Conservation (phyloP, 64 coral and sea anemone species). For the Montipora capricornis region DNA sequence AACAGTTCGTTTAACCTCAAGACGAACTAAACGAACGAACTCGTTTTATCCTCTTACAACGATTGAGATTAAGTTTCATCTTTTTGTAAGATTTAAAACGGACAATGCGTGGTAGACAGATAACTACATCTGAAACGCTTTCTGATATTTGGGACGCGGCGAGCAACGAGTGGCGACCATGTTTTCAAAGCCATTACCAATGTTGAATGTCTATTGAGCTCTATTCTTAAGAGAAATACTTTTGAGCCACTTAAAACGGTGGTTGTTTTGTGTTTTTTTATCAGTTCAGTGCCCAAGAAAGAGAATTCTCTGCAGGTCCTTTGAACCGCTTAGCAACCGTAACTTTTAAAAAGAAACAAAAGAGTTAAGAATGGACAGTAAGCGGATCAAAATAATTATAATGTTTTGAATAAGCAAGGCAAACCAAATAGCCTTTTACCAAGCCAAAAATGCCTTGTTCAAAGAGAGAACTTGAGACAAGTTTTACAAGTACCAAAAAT, state of each 20-base stretch:
- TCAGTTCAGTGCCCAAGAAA: neutral
- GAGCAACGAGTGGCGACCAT: too few relatives aligned
- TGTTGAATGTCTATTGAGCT: neutral
- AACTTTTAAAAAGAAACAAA: constrained; percentile 3
- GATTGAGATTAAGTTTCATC: too few relatives aligned
- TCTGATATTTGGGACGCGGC: too few relatives aligned
- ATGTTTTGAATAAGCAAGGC: neutral
- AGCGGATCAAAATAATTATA: constrained; percentile 29
- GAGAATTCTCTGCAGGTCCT: constrained; percentile 27
- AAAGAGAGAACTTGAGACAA: neutral
- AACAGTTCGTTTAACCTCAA: neutral
- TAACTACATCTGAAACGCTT: too few relatives aligned
- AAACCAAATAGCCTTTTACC: neutral
- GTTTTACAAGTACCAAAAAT: neutral
- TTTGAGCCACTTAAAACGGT: constrained; percentile 9
- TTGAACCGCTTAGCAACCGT: constrained; percentile 11
- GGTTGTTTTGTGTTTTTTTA: neutral
- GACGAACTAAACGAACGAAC: too few relatives aligned
- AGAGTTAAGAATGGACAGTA: neutral
- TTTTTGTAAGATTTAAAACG: too few relatives aligned
- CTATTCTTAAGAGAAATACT: neutral
- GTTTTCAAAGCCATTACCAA: too few relatives aligned
- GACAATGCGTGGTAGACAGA: too few relatives aligned
- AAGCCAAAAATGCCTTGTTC: neutral
- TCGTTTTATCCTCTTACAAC: too few relatives aligned